Percentiles rank a stretch among this genome's conserved stretches.
Evolutionary conservation across 2,888 invertebrate species (phyloP).

Genomic region (Protodeltote pygarga): DNA sequence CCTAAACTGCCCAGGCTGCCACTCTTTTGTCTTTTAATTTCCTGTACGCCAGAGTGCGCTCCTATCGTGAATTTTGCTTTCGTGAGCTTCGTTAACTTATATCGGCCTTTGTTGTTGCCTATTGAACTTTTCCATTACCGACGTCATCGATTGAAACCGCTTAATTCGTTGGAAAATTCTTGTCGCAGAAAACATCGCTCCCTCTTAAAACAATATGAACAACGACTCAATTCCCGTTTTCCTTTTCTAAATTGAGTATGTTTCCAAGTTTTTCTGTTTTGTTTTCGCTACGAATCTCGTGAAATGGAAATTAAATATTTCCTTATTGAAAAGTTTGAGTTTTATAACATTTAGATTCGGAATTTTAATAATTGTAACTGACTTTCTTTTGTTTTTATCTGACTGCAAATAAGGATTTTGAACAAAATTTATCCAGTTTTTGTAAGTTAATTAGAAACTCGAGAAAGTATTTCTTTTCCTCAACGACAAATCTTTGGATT

Average conservation of each 20-base stretch:
- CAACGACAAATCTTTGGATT: constrained; percentile 13
- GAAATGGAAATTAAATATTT: constrained; percentile 79
- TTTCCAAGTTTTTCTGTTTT: constrained; percentile 68
- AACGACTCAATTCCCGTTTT: constrained; percentile 65
- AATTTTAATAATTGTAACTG: constrained; percentile 74
- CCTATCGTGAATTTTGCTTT: constrained; percentile 82
- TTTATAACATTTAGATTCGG: constrained; percentile 65
- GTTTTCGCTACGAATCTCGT: constrained; percentile 63
- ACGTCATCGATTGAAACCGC: constrained; percentile 82
- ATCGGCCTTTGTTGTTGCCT: constrained; percentile 83
- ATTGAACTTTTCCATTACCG: constrained; percentile 85
- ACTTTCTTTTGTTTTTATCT: constrained; percentile 55
- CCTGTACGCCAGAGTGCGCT: constrained; percentile 80
- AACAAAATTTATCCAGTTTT: constrained; percentile 36
- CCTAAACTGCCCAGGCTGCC: constrained; percentile 78
- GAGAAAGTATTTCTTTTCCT: constrained; percentile 25
- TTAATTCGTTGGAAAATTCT: constrained; percentile 80
- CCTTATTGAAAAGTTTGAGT: constrained; percentile 78
- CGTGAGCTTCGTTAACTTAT: constrained; percentile 85
- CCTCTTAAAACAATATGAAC: constrained; percentile 64
- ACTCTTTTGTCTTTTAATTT: constrained; percentile 87
- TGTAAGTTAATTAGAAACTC: constrained; percentile 29
- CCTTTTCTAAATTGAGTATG: constrained; percentile 71
- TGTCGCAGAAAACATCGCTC: constrained; percentile 64
- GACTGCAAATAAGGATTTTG: constrained; percentile 39